A percentile compares a stretch with the other conserved stretches of the same genome.
Conservation (phyloP, 1,140 invertebrate genomes). For the Monomorium pharaonis region DNA sequence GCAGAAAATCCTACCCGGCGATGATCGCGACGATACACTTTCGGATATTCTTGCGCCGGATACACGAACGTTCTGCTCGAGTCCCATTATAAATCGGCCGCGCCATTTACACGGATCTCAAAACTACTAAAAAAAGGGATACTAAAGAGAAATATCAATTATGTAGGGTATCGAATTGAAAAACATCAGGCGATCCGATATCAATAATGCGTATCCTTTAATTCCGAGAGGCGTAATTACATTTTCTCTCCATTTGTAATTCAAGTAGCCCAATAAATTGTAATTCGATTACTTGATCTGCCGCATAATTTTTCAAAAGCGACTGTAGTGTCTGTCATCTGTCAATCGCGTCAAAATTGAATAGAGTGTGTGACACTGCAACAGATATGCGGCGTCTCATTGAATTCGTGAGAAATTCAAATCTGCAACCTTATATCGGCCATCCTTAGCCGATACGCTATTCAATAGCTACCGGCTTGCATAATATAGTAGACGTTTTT, state of each 20-base stretch:
- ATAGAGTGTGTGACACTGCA: neutral
- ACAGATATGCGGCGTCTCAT: neutral
- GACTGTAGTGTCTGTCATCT: too few relatives aligned
- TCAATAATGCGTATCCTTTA: constrained; percentile 7
- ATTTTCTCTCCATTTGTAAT: neutral
- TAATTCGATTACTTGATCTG: neutral
- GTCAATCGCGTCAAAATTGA: neutral
- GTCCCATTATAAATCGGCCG: constrained; percentile 22
- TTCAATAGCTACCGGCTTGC: constrained; percentile 15
- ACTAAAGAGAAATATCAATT: neutral
- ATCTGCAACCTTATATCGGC: neutral
- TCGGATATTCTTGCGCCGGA: constrained; percentile 49
- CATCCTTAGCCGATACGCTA: neutral
- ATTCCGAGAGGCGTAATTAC: neutral
- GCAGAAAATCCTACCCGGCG: constrained; percentile 42
- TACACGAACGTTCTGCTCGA: constrained; percentile 44
- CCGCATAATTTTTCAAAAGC: neutral
- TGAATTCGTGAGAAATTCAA: constrained; percentile 47
- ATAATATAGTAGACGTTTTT: constrained; percentile 38
- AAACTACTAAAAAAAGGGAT: constrained; percentile 39
- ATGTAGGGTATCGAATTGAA: neutral
- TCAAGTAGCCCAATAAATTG: neutral
- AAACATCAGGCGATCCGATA: neutral
- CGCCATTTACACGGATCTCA: constrained; percentile 30
- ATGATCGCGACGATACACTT: constrained; percentile 44